Conservation (phyloP, 2,113 vertebrate species). For the Rallus limicola region DNA sequence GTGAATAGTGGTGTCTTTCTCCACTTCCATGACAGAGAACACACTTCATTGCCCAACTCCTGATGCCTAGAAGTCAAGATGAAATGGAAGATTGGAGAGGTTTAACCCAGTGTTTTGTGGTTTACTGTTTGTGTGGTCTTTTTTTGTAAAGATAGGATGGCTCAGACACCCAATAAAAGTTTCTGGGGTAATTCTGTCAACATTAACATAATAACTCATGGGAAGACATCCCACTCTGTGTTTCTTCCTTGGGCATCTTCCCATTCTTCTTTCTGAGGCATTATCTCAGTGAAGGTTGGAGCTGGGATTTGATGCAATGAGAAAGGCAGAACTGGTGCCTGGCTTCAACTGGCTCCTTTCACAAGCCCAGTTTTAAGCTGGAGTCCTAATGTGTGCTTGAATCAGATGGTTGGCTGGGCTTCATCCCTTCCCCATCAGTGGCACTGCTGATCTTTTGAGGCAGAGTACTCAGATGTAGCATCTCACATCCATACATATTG, state of each 20-base stretch:
- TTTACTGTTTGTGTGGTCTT: not conserved
- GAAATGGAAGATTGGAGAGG: not conserved
- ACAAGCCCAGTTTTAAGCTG: not conserved
- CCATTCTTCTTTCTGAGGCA: not conserved
- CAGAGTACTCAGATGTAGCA: too few species aligned
- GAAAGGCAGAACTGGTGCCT: not conserved
- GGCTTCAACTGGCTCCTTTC: not conserved
- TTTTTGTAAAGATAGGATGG: not conserved
- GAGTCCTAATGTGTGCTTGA: not conserved
- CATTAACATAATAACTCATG: not conserved
- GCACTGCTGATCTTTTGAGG: too few species aligned
- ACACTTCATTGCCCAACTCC: not conserved
- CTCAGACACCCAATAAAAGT: not conserved
- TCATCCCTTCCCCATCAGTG: not conserved
- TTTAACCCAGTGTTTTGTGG: not conserved
- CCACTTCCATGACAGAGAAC: not conserved
- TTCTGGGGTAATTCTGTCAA: not conserved
- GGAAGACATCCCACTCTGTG: not conserved
- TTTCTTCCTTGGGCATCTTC: not conserved
- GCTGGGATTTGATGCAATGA: not conserved
- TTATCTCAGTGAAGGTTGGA: not conserved
- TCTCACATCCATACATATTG: not conserved
- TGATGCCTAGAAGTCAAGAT: not conserved
- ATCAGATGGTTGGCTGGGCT: not conserved
- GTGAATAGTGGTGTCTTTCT: not conserved